Evolutionary conservation across 2,888 invertebrate species (phyloP), one percentile per base, ranked within the genome.

Genomic region (Anaspis maculata): DNA sequence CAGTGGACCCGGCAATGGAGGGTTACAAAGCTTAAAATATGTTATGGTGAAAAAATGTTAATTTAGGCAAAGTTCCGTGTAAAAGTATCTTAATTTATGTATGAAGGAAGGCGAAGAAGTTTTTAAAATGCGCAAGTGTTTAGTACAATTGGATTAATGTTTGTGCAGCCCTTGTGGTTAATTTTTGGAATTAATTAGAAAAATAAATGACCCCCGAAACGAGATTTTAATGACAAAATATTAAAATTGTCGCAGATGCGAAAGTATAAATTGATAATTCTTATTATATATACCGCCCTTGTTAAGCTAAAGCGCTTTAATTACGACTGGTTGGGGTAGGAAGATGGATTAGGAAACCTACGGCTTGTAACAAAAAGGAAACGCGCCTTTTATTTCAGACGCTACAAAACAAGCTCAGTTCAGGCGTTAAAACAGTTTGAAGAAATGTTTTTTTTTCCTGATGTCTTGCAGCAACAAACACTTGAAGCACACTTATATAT

Each of bases 221-320:
- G 62, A 60, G 61, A 52, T 56, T 62, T 62, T 64, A 61, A 64
- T 64, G 62, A 61, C 62, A 62, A 62, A 62, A 63, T 62, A 61
- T 61, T 61, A 59, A 61, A 61, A 61, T 61, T 64, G 62, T 64
- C 62, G 52, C 62, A 64, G 63, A 64, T 64, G 62, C 54, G 59
- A 52, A 58, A 52, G 58, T 51, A 59, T 57, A 61, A 60, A 62
- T 59, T 61, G 59, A 59, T 63, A 62, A 63, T 63, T 61, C 56
- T 53, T 52, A 59, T 40, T 40, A 61, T 61, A 62, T 62, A 54
- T 60, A 62, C 58, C 48, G 52, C 58, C 48, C 54, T 59, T 57
- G 57, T 59, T 60, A 54, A 59, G 54, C 53, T n/a, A 49, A 51
- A 52, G 53, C 51, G 37, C 48, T 56, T 56, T 57, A 57, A 57